Conservation (phyloP, 2,113 vertebrate species). For the Melozone crissalis region DNA sequence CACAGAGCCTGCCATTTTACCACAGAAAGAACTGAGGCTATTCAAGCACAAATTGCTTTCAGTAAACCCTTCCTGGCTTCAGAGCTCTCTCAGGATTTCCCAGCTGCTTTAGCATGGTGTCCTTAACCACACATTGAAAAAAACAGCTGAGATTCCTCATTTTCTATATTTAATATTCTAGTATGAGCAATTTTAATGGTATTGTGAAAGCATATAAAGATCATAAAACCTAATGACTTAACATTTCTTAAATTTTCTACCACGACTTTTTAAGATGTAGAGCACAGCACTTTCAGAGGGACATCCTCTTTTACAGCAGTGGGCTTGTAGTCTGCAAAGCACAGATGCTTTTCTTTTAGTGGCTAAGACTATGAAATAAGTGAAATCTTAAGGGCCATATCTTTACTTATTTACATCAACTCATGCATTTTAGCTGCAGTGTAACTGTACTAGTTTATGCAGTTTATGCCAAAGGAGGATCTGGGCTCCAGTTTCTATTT, state of each 20-base stretch:
- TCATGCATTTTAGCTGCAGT: background rate
- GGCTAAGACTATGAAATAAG: background rate
- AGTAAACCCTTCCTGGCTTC: background rate
- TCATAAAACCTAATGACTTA: background rate
- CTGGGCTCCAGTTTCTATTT: conserved; percentile 36
- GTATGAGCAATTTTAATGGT: background rate
- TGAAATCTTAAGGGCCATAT: background rate
- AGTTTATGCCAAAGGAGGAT: conserved; percentile 21
- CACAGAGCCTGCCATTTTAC: background rate
- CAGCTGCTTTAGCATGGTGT: background rate
- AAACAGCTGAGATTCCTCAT: background rate
- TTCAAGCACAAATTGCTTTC: background rate
- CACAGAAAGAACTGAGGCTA: background rate
- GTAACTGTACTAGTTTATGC: background rate
- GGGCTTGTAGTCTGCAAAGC: background rate
- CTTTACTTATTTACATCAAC: background rate
- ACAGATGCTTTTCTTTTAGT: background rate
- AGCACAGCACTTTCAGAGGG: background rate
- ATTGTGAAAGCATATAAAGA: background rate
- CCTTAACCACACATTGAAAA: background rate
- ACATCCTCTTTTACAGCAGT: background rate
- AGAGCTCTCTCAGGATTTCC: background rate
- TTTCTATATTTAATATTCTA: background rate
- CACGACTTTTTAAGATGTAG: background rate
- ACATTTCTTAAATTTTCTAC: background rate